phyloP scores from a whole-genome alignment of 2,888 invertebrate species.

The Noctuana brunneofusca region DNA sequence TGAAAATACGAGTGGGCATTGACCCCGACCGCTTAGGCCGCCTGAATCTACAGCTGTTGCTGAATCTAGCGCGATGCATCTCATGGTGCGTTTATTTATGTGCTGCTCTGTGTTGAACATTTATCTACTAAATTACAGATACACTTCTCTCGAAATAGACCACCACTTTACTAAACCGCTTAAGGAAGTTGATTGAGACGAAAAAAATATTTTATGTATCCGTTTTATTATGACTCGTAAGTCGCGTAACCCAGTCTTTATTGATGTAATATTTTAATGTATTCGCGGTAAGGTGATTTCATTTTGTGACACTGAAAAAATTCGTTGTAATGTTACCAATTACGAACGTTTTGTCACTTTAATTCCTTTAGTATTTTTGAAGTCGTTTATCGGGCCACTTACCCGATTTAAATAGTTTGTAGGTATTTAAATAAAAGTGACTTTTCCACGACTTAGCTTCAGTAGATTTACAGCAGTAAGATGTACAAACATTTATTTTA shows the following conservation, averaged over 20 bases:
- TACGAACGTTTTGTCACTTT: constrained; percentile 3
- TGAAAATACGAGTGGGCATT: constrained; percentile 81
- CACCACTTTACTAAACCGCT: constrained; percentile 29
- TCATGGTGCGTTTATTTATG: constrained; percentile 66
- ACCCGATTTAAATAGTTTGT: background rate
- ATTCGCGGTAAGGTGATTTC: constrained; percentile 14
- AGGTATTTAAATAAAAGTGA: background rate
- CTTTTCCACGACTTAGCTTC: background rate
- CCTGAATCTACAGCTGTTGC: constrained; percentile 75
- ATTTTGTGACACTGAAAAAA: constrained; percentile 21
- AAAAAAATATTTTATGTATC: constrained; percentile 24
- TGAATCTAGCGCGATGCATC: constrained; percentile 72
- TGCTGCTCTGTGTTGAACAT: constrained; percentile 43
- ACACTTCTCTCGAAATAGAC: constrained; percentile 33
- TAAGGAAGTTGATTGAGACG: constrained; percentile 25
- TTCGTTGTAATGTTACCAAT: constrained; percentile 10
- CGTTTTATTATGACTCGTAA: constrained; percentile 6
- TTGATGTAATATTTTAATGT: constrained; percentile 9
- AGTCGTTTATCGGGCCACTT: background rate
- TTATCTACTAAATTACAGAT: constrained; percentile 48
- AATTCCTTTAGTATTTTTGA: background rate
- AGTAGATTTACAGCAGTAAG: background rate
- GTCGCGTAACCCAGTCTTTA: constrained; percentile 10
- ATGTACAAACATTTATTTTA: background rate
- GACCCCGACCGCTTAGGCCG: constrained; percentile 73